Conservation (phyloP, 1,140 invertebrate genomes). For the Ceratina australensis region DNA sequence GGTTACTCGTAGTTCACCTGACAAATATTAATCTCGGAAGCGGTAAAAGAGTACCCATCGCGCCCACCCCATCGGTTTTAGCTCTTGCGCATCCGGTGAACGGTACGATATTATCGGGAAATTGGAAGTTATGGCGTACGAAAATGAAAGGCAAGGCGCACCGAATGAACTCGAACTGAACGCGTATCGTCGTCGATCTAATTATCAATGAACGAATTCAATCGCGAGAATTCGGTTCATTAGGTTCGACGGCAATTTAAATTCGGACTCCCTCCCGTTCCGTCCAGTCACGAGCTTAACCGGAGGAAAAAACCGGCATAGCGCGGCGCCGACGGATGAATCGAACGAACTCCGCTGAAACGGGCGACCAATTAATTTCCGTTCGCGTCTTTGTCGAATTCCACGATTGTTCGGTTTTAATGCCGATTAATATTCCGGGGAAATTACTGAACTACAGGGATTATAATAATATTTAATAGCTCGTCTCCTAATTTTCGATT, state of each 20-base stretch:
- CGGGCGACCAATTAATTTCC: conserved; percentile 16
- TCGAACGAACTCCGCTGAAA: neutral
- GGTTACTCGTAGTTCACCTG: conserved; percentile 28
- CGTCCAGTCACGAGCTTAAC: neutral
- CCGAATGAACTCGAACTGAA: conserved; percentile 7
- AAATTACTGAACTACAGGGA: neutral
- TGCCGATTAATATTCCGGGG: neutral
- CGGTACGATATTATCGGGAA: conserved; percentile 32
- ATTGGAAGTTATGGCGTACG: conserved; percentile 30
- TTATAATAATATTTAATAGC: too few relatives aligned
- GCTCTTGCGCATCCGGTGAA: neutral
- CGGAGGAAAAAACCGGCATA: neutral
- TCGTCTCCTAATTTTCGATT: too few relatives aligned
- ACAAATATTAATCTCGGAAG: conserved; percentile 34
- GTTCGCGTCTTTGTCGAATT: neutral
- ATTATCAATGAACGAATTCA: conserved; percentile 31
- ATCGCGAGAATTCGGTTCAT: conserved; percentile 24
- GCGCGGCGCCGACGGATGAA: neutral
- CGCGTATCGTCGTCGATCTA: conserved; percentile 24
- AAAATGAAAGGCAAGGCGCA: conserved; percentile 27
- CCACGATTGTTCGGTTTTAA: neutral
- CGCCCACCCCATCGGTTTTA: neutral
- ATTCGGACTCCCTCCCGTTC: neutral
- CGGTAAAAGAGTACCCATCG: neutral
- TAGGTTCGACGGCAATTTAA: conserved; percentile 22